Evolutionary conservation across 2,113 vertebrate species (phyloP).

Genomic region (Perccottus glenii): DNA sequence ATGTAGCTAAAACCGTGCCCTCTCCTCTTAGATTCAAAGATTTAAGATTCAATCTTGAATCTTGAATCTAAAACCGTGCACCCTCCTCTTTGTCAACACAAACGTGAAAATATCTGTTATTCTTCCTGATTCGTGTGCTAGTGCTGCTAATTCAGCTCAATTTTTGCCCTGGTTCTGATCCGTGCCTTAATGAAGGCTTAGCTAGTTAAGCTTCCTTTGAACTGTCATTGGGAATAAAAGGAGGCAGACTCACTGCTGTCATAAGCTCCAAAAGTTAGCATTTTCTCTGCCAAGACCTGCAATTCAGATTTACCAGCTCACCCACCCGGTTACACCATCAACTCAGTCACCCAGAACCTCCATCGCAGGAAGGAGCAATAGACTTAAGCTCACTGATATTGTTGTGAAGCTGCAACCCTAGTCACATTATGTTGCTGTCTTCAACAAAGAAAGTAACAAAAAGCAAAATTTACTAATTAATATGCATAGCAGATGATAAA

Average conservation of each 20-base stretch:
- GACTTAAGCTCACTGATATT: background rate
- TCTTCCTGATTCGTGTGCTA: conserved; percentile 21
- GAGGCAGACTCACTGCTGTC: conserved; percentile 41
- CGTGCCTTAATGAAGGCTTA: conserved; percentile 67
- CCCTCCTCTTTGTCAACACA: background rate
- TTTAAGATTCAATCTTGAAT: too few species aligned
- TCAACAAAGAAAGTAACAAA: too few species aligned
- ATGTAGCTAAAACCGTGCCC: background rate
- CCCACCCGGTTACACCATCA: conserved; percentile 38
- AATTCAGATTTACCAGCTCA: conserved; percentile 19
- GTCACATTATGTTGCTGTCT: too few species aligned
- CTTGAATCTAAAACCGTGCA: background rate
- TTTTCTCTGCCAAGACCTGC: conserved; percentile 36
- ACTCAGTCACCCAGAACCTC: conserved; percentile 37
- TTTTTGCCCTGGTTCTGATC: conserved; percentile 58
- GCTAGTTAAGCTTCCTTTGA: conserved; percentile 67
- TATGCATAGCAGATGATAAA: too few species aligned
- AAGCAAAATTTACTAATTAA: too few species aligned
- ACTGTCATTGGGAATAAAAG: conserved; percentile 72
- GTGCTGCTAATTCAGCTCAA: conserved; percentile 54
- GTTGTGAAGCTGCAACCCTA: conserved; percentile 6
- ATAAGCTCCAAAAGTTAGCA: conserved; percentile 40
- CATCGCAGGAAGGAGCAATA: background rate
- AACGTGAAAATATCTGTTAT: conserved; percentile 21
- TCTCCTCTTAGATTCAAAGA: too few species aligned